Evolutionary conservation across 2,113 vertebrate genomes (phyloP), one percentile per base, ranked within the genome.

Genomic region (Daphoenositta chrysoptera): DNA sequence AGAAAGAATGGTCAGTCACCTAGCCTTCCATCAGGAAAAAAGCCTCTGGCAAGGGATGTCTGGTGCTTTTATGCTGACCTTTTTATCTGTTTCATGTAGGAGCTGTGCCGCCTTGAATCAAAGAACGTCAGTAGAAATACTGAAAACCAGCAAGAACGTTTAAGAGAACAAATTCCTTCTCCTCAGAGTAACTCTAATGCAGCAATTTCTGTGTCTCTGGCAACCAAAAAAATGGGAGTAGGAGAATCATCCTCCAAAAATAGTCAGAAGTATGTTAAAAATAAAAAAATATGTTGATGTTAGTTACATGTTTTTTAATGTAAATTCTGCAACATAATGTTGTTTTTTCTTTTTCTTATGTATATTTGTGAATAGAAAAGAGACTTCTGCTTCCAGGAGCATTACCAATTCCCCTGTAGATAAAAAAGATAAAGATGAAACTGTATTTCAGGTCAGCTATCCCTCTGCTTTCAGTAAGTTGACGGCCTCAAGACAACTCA

Each of bases 401-500:
- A 33, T 92, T 83, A 96, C 96, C 28, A 98, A 97, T 64, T 99
- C 98, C 44, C 98, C 98, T 13, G 75, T 97, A 44, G 98, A 99
- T 75, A 98, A 97, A 89, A 97, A 89, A 50, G 98, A 99, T 37
- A 97, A 95, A 90, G 98, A 97, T 57, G 98, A 98, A 65, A 94
- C 80, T 39, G 91, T 98, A 21, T 99, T 99, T 97, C 98, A 99
- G 94, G 98, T 99, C 84, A 99, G 99, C 97, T 99, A 98, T 7
- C 99, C 99, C 1, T 99, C 99, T 31, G 99, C 99, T 93, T 99
- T 99, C 96, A 99, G 98, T 98, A 99, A 99, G 91, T 45, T 99
- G 90, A 98, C 98, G 4, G 97, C 98, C 42, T 98, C 99, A 69
- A 98, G 98, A 87, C 99, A 98, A 26, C 98, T 98, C 83, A 99